Evolutionary conservation across 2,888 invertebrate genomes (phyloP).

Genomic region (Actias luna): DNA sequence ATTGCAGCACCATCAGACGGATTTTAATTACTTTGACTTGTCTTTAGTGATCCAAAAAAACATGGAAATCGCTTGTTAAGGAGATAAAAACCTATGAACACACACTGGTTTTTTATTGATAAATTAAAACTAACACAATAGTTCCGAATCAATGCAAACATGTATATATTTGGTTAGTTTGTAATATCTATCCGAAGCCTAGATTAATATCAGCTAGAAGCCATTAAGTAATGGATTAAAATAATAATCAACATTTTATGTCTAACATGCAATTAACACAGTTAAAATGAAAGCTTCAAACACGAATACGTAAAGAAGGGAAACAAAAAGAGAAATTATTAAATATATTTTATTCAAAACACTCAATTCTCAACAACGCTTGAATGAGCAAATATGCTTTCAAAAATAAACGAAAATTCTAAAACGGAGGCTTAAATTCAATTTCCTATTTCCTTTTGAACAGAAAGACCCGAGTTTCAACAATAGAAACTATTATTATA

Average conservation of each 20-base stretch:
- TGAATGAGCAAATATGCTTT: slow-evolving; percentile 5
- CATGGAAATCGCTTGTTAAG: too few species aligned
- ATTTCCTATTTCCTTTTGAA: slow-evolving; percentile 4
- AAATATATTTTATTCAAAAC: neutral
- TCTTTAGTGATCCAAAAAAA: too few species aligned
- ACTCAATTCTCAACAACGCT: neutral
- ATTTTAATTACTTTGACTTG: too few species aligned
- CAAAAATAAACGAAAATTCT: slow-evolving; percentile 7
- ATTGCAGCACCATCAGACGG: too few species aligned
- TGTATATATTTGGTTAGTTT: too few species aligned
- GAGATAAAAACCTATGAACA: too few species aligned
- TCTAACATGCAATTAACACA: neutral
- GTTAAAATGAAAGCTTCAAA: neutral
- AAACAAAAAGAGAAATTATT: neutral
- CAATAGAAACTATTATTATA: slow-evolving; percentile 9
- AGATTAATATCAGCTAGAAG: too few species aligned
- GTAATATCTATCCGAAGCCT: too few species aligned
- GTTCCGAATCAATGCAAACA: too few species aligned
- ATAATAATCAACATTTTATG: neutral
- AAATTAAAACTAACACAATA: too few species aligned
- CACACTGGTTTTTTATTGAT: too few species aligned
- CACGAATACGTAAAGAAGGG: neutral
- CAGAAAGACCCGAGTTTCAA: neutral
- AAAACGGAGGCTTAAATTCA: slow-evolving; percentile 10
- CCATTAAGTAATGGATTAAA: too few species aligned